Evolutionary conservation across 2,797 vertebrate genomes (phyloP).

Genomic region (Enteromius thamalakanensis): DNA sequence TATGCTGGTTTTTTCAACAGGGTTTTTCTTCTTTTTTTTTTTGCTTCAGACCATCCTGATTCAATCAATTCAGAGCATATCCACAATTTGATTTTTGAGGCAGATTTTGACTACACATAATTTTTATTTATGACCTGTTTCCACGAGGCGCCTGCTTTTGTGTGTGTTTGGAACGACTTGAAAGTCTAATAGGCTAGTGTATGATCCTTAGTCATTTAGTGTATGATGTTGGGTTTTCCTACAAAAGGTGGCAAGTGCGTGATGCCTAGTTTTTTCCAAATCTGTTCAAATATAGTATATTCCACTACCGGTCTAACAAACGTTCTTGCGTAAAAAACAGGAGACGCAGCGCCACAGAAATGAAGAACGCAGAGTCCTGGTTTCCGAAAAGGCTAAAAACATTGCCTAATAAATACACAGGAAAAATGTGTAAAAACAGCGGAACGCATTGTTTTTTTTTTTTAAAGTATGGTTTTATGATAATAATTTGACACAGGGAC

Average conservation of each 20-base stretch:
- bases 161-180: not conserved
- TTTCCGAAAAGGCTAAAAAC: not conserved
- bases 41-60: not conserved
- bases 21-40: no score
- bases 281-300: not conserved
- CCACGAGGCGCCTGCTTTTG: not conserved
- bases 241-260: not conserved
- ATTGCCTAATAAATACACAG: not conserved
- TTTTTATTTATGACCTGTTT: not conserved
- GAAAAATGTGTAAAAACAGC: not conserved
- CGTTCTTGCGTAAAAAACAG: not conserved
- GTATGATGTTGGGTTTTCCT: not conserved
- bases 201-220: not conserved
- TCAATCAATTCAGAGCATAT: not conserved
- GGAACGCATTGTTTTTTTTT: not conserved
- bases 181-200: not conserved
- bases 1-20: no score
- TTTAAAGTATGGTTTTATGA: not conserved
- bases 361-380: not conserved
- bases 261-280: not conserved
- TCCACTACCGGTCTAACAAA: not conserved
- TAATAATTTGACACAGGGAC: slow-evolving; percentile 14
- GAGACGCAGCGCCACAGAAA: not conserved
- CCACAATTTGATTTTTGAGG: not conserved
- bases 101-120: not conserved